Base-by-base conservation (phyloP, 2,888 invertebrate genomes). In the Agriopis marginaria region DNA sequence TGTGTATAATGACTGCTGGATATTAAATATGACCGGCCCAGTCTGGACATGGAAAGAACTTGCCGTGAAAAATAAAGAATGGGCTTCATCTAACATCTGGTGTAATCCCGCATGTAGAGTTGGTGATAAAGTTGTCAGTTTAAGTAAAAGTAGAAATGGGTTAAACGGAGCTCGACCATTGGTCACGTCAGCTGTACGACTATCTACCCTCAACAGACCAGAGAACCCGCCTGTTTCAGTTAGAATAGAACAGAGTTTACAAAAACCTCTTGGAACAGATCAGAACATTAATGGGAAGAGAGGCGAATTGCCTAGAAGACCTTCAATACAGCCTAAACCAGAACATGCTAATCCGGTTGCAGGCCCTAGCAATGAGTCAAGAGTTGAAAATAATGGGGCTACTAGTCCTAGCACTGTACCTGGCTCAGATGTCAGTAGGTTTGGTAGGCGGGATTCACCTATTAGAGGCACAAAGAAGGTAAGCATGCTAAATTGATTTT, bases 1-100 rank as follows among this genome's bases (percentile, higher is more conserved):
- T 89, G 96, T 98, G 32, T 98, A 97, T 87, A 97, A 96, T 81
- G 99, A 99, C 89, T 97, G 97, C 70, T 99, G 99, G 99, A 90
- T 99, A 67, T 92, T 99, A 69, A 97, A 95, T 63, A 97, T 98
- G 96, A 95, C 95, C 73, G 96, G 95, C 0, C 95, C 95, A 47
- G 88, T 94, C 42, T 97, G 97, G 97, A 95, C 95, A 69, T 96
- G 97, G 97, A 95, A 95, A 82, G 96, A 96, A 86, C 92, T 99
- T 59, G 95, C 95, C 70, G 96, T 99, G 42, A 95, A 95, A 75
- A 97, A 97, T 84, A 96, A 96, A 77, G 96, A 97, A 81, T 96
- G 96, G 95, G 97, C 97, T 53, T 97, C 98, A 39, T 96, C 97
- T 0, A 97, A 98, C 83, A 96, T 98, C 85, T 98, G 98, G 98